Conservation (phyloP, 2,797 vertebrate species). For the Microctenopoma steveboyesi region DNA sequence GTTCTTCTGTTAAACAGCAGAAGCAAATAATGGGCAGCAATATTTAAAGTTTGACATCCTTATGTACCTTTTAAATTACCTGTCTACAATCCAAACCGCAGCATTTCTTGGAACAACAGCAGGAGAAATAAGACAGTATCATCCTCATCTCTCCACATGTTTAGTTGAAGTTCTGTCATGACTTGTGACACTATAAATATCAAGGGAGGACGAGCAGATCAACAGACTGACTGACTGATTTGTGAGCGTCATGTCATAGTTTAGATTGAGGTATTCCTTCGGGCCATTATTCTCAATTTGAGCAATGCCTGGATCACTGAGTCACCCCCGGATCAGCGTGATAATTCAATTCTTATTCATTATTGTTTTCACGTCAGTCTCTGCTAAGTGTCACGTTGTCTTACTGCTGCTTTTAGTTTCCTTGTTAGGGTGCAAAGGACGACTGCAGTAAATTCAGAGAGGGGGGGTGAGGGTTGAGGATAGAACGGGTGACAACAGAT, state of each 20-base stretch:
- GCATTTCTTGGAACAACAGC: neutral
- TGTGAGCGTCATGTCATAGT: neutral
- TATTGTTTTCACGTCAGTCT: neutral
- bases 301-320: neutral
- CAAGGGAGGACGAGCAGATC: neutral
- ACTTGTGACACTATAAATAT: neutral
- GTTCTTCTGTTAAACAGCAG: too few species aligned
- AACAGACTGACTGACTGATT: neutral
- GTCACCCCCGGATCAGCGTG: neutral
- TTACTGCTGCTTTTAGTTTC: constrained; percentile 7
- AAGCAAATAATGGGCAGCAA: too few species aligned
- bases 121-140: neutral
- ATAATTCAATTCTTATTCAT: neutral
- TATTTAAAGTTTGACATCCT: too few species aligned
- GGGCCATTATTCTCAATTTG: neutral
- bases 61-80: neutral
- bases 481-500: neutral
- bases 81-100: neutral
- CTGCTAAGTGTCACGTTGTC: neutral
- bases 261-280: neutral
- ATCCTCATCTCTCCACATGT: neutral
- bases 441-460: neutral
- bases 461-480: neutral
- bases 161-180: neutral
- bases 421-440: neutral